Evolutionary conservation across 2,888 invertebrate genomes (phyloP).

Genomic region (Abscondita cerata): DNA sequence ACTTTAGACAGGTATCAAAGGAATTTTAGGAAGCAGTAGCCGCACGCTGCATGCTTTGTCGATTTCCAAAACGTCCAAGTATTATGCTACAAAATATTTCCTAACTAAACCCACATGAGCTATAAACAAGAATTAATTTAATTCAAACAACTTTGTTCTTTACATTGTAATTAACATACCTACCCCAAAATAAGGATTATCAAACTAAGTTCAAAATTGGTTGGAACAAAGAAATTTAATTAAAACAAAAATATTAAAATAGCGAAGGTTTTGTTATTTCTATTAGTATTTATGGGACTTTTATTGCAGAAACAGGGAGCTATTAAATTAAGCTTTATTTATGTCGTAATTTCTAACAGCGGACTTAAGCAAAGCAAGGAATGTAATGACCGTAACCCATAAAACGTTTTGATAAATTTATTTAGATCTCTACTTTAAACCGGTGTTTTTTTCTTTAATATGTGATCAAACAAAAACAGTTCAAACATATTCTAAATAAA

Average conservation of each 20-base stretch:
- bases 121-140: too few species aligned
- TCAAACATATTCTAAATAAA: conserved; percentile 5
- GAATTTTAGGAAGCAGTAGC: conserved; percentile 9
- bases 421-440: conserved; percentile 40
- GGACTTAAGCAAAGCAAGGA: conserved; percentile 34
- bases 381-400: conserved; percentile 38
- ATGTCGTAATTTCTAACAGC: conserved; percentile 27
- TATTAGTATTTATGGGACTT: conserved; percentile 30
- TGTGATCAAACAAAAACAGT: conserved; percentile 15
- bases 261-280: conserved; percentile 16
- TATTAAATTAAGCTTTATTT: conserved; percentile 34
- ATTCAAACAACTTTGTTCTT: too few species aligned
- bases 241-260: conserved; percentile 5
- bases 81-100: conserved; percentile 1
- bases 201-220: too few species aligned
- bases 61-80: background rate
- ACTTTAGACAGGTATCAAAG: conserved; percentile 11
- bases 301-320: conserved; percentile 31
- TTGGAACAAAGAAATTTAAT: too few species aligned
- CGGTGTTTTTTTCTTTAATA: conserved; percentile 18
- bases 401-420: conserved; percentile 43
- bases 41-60: background rate
- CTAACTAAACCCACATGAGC: background rate
- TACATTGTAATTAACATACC: too few species aligned
- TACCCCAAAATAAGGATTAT: too few species aligned